phyloP scores from a whole-genome alignment of 92 coral and sea anemone genomes.

The Palythoa heliodiscus region DNA sequence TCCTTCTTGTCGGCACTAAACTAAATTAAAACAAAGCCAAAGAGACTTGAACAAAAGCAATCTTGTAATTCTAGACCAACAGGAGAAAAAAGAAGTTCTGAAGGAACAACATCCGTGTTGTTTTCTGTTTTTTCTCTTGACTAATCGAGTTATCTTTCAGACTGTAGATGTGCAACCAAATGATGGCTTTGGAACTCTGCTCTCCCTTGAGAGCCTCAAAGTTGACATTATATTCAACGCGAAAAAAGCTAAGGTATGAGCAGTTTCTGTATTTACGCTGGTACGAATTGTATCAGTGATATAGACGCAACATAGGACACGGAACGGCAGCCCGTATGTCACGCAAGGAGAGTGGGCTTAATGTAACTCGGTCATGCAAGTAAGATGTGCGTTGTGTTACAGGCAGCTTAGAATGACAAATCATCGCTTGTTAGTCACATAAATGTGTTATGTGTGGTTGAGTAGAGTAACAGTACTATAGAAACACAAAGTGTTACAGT shows the following conservation, averaged over 20 bases:
- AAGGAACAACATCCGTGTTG: no score
- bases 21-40: no score
- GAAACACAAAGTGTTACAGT: not conserved
- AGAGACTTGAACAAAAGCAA: no score
- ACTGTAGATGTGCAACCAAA: conserved; percentile 98
- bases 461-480: not conserved
- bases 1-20: no score
- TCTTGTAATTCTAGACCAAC: no score
- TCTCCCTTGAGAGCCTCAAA: conserved; percentile 89
- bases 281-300: not conserved
- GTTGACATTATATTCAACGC: conserved; percentile 96
- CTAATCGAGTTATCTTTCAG: conserved; percentile 42
- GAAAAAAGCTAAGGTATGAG: conserved; percentile 89
- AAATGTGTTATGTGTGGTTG: not conserved
- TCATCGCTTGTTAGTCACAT: not conserved
- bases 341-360: not conserved
- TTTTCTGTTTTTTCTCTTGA: no score
- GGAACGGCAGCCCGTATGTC: no score
- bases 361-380: not conserved
- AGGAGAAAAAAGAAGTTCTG: no score
- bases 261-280: not conserved
- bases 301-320: not conserved
- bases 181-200: conserved; percentile 98
- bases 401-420: no score
- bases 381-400: not conserved